A percentile compares a stretch with the other conserved stretches of the same genome.
phyloP scores from a whole-genome alignment of 92 coral and sea anemone species.

The Virgularia gustaviana region DNA sequence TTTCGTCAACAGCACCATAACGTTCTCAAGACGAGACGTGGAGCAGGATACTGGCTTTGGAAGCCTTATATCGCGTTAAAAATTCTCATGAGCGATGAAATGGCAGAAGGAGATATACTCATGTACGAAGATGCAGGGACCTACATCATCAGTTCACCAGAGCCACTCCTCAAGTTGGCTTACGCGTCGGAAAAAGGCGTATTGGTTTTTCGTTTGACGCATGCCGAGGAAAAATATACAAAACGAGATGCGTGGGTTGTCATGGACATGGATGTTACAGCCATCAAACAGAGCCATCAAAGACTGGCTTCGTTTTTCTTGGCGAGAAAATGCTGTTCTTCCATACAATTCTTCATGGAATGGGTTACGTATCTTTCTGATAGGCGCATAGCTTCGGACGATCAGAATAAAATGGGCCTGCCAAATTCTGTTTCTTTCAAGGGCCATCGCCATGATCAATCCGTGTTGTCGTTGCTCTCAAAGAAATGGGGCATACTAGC shows the following conservation, averaged over 20 bases:
- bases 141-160: background rate
- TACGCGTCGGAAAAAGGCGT: background rate
- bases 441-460: slow-evolving; percentile 1
- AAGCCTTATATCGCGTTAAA: background rate
- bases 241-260: slow-evolving; percentile 1
- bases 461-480: slow-evolving; percentile 3
- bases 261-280: background rate
- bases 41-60: slow-evolving; percentile 13
- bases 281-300: background rate
- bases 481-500: background rate
- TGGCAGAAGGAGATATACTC: background rate
- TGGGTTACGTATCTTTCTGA: background rate
- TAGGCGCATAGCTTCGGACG: background rate
- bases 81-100: background rate
- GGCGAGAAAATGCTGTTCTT: background rate
- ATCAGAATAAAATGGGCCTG: background rate
- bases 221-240: background rate
- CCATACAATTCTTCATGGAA: background rate
- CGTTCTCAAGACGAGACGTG: background rate
- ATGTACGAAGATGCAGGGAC: slow-evolving; percentile 1
- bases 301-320: background rate
- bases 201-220: background rate
- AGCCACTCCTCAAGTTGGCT: background rate
- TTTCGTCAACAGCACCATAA: background rate
- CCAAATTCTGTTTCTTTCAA: background rate